Conservation (phyloP, 2,113 vertebrate species). For the Myiozetetes cayanensis region DNA sequence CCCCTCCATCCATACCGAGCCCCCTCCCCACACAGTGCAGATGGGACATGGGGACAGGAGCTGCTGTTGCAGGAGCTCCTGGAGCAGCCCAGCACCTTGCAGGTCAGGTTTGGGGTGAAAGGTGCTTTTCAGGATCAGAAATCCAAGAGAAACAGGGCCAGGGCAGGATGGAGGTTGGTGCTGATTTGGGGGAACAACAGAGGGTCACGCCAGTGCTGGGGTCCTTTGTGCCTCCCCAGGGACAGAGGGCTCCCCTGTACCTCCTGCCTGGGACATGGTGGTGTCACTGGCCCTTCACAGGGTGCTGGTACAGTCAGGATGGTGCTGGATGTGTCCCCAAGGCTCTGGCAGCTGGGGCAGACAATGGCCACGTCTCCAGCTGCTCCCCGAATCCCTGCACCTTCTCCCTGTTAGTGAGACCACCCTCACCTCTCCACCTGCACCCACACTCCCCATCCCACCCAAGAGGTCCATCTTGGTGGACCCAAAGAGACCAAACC, state of each 20-base stretch:
- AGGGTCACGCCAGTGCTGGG: not conserved
- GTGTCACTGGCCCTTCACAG: not conserved
- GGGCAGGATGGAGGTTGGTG: not conserved
- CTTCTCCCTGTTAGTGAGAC: not conserved
- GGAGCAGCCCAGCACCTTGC: not conserved
- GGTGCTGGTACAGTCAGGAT: not conserved
- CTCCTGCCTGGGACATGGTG: conserved; percentile 30
- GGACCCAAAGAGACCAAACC: not conserved
- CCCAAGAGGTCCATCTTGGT: accelerated
- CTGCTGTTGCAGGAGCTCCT: not conserved
- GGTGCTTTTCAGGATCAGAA: not conserved
- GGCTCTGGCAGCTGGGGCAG: not conserved
- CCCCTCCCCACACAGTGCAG: accelerated
- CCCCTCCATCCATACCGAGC: not conserved
- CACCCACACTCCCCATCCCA: not conserved
- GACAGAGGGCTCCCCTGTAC: not conserved
- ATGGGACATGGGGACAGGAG: not conserved
- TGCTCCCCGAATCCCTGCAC: not conserved
- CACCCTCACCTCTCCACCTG: accelerated
- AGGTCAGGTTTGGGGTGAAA: not conserved
- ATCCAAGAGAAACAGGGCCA: accelerated
- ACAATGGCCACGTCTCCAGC: accelerated
- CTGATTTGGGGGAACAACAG: accelerated
- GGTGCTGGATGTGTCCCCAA: not conserved
- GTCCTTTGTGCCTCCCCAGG: accelerated